These are phyloP conservation scores for Eupithecia tripunctaria DNA, from an alignment of 2,888 invertebrate genomes.

Conservation along the genomic window DNA sequence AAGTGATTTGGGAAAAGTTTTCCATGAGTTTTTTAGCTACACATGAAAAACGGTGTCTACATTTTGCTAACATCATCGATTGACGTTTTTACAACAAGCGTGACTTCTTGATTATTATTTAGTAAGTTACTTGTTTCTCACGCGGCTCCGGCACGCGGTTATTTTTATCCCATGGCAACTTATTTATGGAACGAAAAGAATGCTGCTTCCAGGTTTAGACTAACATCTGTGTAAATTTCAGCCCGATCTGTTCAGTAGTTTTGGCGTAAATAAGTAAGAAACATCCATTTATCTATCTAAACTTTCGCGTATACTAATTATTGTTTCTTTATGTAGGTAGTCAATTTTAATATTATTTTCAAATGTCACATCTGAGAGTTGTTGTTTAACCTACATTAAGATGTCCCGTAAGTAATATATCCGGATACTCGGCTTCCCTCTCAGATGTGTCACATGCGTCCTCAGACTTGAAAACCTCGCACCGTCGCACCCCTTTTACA, in stretches of 20 bases:
- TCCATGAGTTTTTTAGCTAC: neutral
- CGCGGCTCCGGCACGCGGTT: too few relatives aligned
- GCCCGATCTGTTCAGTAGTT: too few relatives aligned
- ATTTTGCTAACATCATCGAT: neutral
- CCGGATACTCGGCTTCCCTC: constrained; percentile 20
- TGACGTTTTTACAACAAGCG: neutral
- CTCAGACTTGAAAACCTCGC: constrained; percentile 35
- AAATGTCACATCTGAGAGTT: neutral
- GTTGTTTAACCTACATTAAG: neutral
- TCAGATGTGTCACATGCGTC: constrained; percentile 35
- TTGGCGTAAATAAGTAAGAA: too few relatives aligned
- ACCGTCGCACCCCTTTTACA: constrained; percentile 43
- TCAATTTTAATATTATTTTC: neutral
- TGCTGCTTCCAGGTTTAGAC: too few relatives aligned
- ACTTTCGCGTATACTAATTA: too few relatives aligned
- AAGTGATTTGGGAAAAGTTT: constrained; percentile 24
- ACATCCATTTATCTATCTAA: too few relatives aligned
- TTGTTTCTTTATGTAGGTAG: too few relatives aligned
- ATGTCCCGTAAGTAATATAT: constrained; percentile 12
- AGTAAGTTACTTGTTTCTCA: neutral
- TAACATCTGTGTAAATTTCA: too few relatives aligned
- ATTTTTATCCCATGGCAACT: too few relatives aligned
- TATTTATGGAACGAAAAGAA: too few relatives aligned
- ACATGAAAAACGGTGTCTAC: neutral
- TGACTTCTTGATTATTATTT: neutral